Conservation (phyloP, 2,113 vertebrate species). For the Ciconia stormi region DNA sequence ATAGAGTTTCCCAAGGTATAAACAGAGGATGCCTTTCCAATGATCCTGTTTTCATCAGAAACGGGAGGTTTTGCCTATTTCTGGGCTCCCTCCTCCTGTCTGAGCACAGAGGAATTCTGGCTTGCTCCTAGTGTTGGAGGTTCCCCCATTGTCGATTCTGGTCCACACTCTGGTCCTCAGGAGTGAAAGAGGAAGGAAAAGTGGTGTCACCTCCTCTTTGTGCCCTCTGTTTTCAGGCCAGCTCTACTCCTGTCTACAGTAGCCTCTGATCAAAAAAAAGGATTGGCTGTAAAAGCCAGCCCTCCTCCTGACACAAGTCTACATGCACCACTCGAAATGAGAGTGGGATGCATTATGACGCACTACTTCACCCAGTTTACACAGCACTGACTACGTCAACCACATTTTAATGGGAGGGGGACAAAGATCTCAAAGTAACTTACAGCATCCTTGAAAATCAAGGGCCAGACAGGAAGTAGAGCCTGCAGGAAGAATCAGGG, state of each 20-base stretch:
- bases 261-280: not conserved
- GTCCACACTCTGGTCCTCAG: not conserved
- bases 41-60: not conserved
- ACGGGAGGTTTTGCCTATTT: rapidly evolving
- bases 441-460: not conserved
- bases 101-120: not conserved
- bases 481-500: not conserved
- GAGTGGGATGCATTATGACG: not conserved
- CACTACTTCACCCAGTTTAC: not conserved
- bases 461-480: not conserved
- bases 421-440: not conserved
- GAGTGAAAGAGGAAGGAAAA: not conserved
- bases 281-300: not conserved
- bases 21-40: not conserved
- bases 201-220: not conserved
- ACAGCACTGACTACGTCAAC: not conserved
- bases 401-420: not conserved
- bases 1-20: not conserved
- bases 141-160: not conserved
- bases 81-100: not conserved
- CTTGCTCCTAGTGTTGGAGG: not conserved
- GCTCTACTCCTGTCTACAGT: not conserved
- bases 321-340: not conserved
- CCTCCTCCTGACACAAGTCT: not conserved
- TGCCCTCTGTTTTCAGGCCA: not conserved